Percentiles rank a stretch among this genome's conserved stretches.
Evolutionary conservation across 2,888 invertebrate genomes (phyloP).

Genomic region (Cephus pygmeus): DNA sequence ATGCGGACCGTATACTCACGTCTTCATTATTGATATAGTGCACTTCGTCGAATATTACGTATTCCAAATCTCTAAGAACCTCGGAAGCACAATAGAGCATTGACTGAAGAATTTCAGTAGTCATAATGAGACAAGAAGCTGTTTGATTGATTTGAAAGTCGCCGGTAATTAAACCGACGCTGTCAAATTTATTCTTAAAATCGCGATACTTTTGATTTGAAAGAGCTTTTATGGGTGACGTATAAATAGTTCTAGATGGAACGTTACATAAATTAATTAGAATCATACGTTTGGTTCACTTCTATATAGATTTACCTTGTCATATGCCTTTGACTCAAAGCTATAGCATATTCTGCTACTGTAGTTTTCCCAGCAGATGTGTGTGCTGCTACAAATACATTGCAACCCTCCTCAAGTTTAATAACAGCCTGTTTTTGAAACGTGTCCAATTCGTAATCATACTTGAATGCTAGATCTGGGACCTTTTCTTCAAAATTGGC

Average conservation of each 20-base stretch:
- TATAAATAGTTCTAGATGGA: conserved; percentile 84
- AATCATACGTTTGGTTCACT: not conserved
- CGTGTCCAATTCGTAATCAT: conserved; percentile 92
- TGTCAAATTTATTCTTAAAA: conserved; percentile 91
- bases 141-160: conserved; percentile 95
- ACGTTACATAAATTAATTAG: not conserved
- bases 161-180: conserved; percentile 94
- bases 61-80: conserved; percentile 94
- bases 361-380: conserved; percentile 99
- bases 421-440: conserved; percentile 98
- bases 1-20: conserved; percentile 65
- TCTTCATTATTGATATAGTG: conserved; percentile 98
- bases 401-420: conserved; percentile 91
- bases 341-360: conserved; percentile 99
- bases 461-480: conserved; percentile 85
- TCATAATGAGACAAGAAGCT: conserved; percentile 97
- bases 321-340: conserved; percentile 91
- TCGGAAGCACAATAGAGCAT: conserved; percentile 97
- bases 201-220: conserved; percentile 99
- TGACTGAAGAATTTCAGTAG: conserved; percentile 96
- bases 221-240: conserved; percentile 98
- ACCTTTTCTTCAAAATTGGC: conserved; percentile 83
- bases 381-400: conserved; percentile 98
- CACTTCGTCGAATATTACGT: conserved; percentile 99
- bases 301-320: conserved; percentile 73